Conservation (phyloP, 2,797 vertebrate genomes). For the Pitangus sulphuratus region DNA sequence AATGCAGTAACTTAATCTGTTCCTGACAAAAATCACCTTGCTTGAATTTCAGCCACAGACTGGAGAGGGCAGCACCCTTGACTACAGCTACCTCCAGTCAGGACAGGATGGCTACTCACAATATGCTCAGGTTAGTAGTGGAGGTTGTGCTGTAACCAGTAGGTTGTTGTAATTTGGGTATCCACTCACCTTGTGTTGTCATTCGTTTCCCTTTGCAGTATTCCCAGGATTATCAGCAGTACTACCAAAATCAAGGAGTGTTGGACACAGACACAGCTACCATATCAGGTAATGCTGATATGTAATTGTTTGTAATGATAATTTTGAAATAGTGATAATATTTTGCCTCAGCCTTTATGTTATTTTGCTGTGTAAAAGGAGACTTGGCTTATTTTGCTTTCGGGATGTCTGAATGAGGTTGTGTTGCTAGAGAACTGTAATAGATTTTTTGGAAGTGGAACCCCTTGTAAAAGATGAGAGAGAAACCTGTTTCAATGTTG, state of each 20-base stretch:
- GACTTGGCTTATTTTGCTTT: neutral
- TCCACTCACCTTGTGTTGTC: neutral
- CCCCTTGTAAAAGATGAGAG: neutral
- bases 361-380: neutral
- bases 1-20: neutral
- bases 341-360: neutral
- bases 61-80: slow-evolving; percentile 84
- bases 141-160: neutral
- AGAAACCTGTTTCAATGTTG: neutral
- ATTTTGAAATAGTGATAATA: neutral
- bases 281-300: slow-evolving; percentile 75
- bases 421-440: neutral
- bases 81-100: slow-evolving; percentile 89
- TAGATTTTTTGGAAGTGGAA: neutral
- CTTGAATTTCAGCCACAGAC: slow-evolving; percentile 83
- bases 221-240: slow-evolving; percentile 88
- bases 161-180: neutral
- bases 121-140: slow-evolving; percentile 85
- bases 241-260: slow-evolving; percentile 85
- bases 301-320: neutral
- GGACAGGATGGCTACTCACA: slow-evolving; percentile 90
- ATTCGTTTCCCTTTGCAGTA: slow-evolving; percentile 52
- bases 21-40: neutral
- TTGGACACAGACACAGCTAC: slow-evolving; percentile 86
- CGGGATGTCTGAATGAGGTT: neutral